Conservation (phyloP, 2,888 invertebrate species). For the Dicyrtoma fusca region DNA sequence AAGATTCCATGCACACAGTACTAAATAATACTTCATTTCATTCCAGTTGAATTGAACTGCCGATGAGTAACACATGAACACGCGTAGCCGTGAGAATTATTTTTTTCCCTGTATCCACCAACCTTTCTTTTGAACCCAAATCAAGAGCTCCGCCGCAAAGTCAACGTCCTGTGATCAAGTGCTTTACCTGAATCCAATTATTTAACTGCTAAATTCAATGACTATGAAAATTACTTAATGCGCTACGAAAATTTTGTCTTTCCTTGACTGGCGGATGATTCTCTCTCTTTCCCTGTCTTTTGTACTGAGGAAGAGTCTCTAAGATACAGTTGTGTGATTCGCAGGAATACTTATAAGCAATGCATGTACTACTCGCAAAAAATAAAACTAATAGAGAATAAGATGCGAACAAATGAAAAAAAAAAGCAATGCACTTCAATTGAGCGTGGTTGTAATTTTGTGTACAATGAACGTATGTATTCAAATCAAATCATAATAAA, state of each 20-base stretch:
- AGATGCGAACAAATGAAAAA: conserved; percentile 7
- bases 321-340: neutral
- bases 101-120: conserved; percentile 19
- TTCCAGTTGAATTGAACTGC: conserved; percentile 31
- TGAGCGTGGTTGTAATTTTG: conserved; percentile 23
- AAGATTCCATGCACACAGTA: neutral
- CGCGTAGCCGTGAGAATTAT: conserved; percentile 42
- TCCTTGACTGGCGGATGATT: neutral
- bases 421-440: conserved; percentile 13
- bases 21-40: conserved; percentile 19
- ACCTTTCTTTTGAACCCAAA: conserved; percentile 39
- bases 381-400: neutral
- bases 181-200: conserved; percentile 48
- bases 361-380: neutral
- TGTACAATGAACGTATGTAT: conserved; percentile 38
- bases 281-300: neutral
- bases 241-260: neutral
- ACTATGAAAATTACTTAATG: conserved; percentile 20
- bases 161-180: conserved; percentile 48
- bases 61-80: conserved; percentile 35
- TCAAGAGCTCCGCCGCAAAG: conserved; percentile 43
- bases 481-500: conserved; percentile 37
- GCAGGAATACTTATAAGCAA: conserved; percentile 2
- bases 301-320: too few relatives aligned
- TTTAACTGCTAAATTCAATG: conserved; percentile 36